Percentiles rank a stretch among this genome's conserved stretches.
These are phyloP conservation scores for Synergus laeviventris DNA, from an alignment of 2,888 invertebrate species.

Conservation along the genomic window DNA sequence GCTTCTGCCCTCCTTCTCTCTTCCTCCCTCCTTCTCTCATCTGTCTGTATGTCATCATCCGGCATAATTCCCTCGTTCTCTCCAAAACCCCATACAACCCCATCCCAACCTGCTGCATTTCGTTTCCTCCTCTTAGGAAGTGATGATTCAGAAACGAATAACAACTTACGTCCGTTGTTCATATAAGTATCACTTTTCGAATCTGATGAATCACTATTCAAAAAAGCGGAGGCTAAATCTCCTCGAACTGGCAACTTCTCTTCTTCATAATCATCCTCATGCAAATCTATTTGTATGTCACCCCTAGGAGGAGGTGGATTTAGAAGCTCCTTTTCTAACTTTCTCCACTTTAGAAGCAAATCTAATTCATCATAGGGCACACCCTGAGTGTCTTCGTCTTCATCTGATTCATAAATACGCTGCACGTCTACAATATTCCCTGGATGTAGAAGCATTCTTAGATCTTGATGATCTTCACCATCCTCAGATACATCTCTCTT, in stretches of 20 bases:
- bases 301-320: constrained; percentile 58
- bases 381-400: constrained; percentile 53
- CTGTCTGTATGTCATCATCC: background rate
- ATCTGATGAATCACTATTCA: background rate
- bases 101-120: constrained; percentile 7
- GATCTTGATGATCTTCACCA: background rate
- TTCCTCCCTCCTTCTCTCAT: constrained; percentile 31
- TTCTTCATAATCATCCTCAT: constrained; percentile 21
- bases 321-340: constrained; percentile 54
- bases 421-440: constrained; percentile 5
- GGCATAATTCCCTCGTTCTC: constrained; percentile 64
- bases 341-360: constrained; percentile 63
- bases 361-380: constrained; percentile 66
- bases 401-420: constrained; percentile 55
- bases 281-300: constrained; percentile 61
- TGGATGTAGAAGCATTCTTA: constrained; percentile 29
- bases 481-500: constrained; percentile 50
- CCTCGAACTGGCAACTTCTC: constrained; percentile 56
- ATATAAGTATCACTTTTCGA: constrained; percentile 23
- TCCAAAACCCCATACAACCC: constrained; percentile 65
- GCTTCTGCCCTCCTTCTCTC: constrained; percentile 39
- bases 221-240: constrained; percentile 58
- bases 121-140: constrained; percentile 18
- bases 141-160: constrained; percentile 45
- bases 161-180: background rate